phyloP scores from a whole-genome alignment of 2,113 vertebrate genomes.

The Rhinichthys klamathensis region DNA sequence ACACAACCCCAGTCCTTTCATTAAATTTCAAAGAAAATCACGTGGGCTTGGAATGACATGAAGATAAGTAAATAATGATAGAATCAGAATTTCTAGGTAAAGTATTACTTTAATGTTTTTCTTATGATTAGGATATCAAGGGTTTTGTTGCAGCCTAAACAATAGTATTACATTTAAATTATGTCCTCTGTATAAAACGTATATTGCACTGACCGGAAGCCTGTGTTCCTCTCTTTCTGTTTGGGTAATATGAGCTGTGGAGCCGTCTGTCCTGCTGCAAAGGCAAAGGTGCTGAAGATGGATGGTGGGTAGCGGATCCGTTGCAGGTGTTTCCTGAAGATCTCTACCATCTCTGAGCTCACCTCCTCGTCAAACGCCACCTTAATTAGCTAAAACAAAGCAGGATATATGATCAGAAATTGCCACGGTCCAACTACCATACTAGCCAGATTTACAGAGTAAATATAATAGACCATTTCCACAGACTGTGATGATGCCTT shows the following conservation, averaged over 20 bases:
- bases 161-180: background rate
- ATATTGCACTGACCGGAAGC: constrained; percentile 84
- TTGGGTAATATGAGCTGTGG: constrained; percentile 93
- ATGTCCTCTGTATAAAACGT: background rate
- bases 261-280: constrained; percentile 89
- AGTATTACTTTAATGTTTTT: background rate
- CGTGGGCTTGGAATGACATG: background rate
- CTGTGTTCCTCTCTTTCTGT: constrained; percentile 96
- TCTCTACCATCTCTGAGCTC: constrained; percentile 93
- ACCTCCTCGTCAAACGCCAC: constrained; percentile 99
- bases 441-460: constrained; percentile 19
- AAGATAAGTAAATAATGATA: no score
- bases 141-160: background rate
- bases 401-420: background rate
- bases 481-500: no score
- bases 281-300: constrained; percentile 93
- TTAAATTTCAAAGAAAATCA: background rate
- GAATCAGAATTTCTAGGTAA: background rate
- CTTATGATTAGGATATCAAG: no score
- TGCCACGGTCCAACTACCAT: background rate
- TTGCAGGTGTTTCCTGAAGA: constrained; percentile 95
- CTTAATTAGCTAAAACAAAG: constrained; percentile 85
- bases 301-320: constrained; percentile 95
- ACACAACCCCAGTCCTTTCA: background rate
- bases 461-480: background rate